Base-by-base conservation (phyloP, 2,888 invertebrate genomes). In the Xanthia togata region DNA sequence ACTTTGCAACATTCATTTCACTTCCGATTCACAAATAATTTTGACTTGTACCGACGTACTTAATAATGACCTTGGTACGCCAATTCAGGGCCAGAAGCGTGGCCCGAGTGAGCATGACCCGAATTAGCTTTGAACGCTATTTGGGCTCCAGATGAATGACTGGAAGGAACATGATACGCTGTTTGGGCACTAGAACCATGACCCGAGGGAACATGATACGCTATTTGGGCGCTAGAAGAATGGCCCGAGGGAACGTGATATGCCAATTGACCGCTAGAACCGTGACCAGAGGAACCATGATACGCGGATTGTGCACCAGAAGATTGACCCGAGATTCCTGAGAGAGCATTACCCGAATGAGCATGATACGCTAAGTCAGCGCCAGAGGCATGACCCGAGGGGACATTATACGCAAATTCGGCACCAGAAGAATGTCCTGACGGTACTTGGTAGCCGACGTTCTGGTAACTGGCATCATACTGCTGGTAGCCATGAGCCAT, bases 331-430 rank as follows among this genome's bases (percentile, higher is more conserved):
- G 83, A 81, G 8, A 55, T 14, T 17, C 82, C 82, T 0, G 76
- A 64, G 9, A 69, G 35, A 38, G 76, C 82, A 57, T 79, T 76
- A 44, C 41, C 50, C n/a, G 78, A 50, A 41, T 82, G 79, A 26
- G 71, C 83, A 9, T 79, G 79, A 23, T 81, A 81, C 14, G 81
- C 81, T 65, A 79, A 70, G 31, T 81, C 41, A 2, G 81, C 63
- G 1, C 79, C 73, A 31, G 84, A 69, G 1, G 26, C 35, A 17
- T 83, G 79, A 2, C 53, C 65, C 2, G 79, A 76, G 0, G 82
- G 82, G 17, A 47, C 44, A 9, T 69, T 50, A n/a, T 83, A 78
- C 31, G 64, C 31, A 5, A 60, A 5, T 47, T 68, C 71, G 3
- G 68, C 68, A 4, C 68, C 63, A 12, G 79, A 60, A 12, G 68